These are phyloP conservation scores for Trachops cirrhosus DNA, from an alignment of 2,797 vertebrate genomes.

Conservation along the genomic window DNA sequence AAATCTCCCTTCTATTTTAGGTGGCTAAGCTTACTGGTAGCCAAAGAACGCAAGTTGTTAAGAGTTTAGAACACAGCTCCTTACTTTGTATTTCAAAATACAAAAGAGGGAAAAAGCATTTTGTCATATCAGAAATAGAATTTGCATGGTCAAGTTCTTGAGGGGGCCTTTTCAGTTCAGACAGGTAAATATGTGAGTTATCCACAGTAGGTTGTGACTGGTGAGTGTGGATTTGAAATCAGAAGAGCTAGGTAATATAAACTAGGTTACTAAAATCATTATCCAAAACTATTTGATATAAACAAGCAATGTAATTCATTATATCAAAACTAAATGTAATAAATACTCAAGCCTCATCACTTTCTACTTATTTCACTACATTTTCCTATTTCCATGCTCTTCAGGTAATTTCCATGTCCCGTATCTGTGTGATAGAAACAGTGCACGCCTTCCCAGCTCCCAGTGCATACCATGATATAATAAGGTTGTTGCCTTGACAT, in stretches of 20 bases:
- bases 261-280: not conserved
- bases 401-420: not conserved
- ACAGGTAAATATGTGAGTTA: not conserved
- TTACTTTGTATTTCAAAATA: conserved; percentile 45
- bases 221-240: not conserved
- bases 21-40: not conserved
- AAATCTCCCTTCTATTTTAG: not conserved
- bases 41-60: not conserved
- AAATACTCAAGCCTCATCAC: not conserved
- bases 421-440: not conserved
- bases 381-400: not conserved
- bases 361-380: not conserved
- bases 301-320: not conserved
- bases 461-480: not conserved
- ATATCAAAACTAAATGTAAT: not conserved
- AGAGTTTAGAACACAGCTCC: not conserved
- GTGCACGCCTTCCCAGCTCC: not conserved
- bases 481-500: not conserved
- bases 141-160: not conserved
- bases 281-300: not conserved
- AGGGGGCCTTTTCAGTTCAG: not conserved
- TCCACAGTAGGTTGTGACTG: not conserved
- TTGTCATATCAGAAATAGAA: not conserved
- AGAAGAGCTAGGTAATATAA: not conserved
- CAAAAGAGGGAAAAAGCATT: not conserved